Evolutionary conservation across 2,888 invertebrate species (phyloP).

Genomic region (Sericinus montela): DNA sequence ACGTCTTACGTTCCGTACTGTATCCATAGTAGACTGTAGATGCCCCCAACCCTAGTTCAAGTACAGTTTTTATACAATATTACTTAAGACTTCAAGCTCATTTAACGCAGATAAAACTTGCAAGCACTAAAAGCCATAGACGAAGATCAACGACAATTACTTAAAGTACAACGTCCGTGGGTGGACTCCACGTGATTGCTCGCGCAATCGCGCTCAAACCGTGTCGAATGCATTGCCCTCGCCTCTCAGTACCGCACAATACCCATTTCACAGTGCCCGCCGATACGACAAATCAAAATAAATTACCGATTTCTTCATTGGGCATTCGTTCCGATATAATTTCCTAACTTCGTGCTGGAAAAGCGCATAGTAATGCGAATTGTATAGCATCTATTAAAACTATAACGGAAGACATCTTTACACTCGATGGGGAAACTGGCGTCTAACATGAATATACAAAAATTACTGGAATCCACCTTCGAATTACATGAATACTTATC

Average conservation of each 20-base stretch:
- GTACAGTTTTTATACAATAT: too few species aligned
- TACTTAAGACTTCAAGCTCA: too few species aligned
- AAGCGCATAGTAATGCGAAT: constrained; percentile 37
- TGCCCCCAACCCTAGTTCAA: too few species aligned
- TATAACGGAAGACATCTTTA: too few species aligned
- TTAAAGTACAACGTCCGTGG: constrained; percentile 14
- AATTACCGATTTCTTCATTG: constrained; percentile 64
- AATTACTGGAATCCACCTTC: too few species aligned
- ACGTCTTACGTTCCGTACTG: too few species aligned
- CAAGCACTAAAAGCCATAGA: too few species aligned
- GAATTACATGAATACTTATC: too few species aligned
- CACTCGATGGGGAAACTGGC: too few species aligned
- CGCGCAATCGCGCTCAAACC: constrained; percentile 40
- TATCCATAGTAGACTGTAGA: too few species aligned
- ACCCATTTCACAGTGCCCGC: constrained; percentile 53
- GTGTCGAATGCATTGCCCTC: constrained; percentile 60
- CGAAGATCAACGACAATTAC: background rate
- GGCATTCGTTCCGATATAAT: constrained; percentile 72
- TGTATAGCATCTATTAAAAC: constrained; percentile 25
- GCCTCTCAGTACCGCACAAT: constrained; percentile 58
- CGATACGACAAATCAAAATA: constrained; percentile 56
- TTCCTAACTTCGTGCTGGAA: constrained; percentile 50
- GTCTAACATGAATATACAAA: too few species aligned
- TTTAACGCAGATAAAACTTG: too few species aligned
- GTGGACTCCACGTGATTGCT: constrained; percentile 46